A percentile compares a stretch with the other conserved stretches of the same genome.
Evolutionary conservation across 35 echinoderm and acorn worm species (phyloP).

Genomic region (Anneissia japonica): DNA sequence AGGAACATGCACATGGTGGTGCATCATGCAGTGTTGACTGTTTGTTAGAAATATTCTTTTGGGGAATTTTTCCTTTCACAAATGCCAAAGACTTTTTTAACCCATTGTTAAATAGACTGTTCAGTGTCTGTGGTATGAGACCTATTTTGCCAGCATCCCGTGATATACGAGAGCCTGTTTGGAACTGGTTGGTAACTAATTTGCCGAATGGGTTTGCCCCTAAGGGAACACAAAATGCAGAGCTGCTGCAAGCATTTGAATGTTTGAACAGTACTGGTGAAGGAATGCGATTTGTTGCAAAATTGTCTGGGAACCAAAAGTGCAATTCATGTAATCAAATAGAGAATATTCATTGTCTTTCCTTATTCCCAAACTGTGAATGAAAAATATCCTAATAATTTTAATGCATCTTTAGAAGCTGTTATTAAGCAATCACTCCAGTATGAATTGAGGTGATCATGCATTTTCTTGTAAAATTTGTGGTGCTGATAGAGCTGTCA

Average conservation of each 20-base stretch:
- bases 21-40: background rate
- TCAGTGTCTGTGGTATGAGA: background rate
- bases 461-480: background rate
- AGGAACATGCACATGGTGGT: background rate
- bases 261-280: background rate
- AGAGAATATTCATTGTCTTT: too few relatives aligned
- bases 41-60: background rate
- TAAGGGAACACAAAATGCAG: slow-evolving; percentile 11
- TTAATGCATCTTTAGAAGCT: background rate
- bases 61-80: background rate
- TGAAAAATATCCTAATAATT: background rate
- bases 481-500: background rate
- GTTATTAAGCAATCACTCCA: background rate
- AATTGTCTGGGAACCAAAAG: background rate
- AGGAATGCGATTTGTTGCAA: too few relatives aligned
- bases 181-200: slow-evolving; percentile 13
- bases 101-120: background rate
- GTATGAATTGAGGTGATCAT: background rate
- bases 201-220: background rate
- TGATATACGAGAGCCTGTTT: slow-evolving; percentile 14
- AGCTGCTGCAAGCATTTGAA: background rate
- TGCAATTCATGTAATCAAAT: too few relatives aligned
- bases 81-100: background rate
- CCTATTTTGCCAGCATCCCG: background rate
- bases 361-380: background rate